Base-by-base conservation (phyloP, 2,888 invertebrate species). In the Polyploca ridens region DNA sequence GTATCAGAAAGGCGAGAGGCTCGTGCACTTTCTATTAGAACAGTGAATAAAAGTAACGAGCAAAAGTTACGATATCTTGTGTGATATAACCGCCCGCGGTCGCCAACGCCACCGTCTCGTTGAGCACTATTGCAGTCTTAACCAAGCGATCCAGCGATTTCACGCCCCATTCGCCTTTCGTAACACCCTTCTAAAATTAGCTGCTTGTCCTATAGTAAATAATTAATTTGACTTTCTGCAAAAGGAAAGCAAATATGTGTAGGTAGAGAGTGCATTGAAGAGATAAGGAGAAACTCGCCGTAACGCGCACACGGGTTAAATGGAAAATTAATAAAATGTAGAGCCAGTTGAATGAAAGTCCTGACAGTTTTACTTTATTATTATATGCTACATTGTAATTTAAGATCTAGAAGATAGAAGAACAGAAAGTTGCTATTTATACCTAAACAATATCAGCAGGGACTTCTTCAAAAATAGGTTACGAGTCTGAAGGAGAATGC, bases 21-120 rank as follows among this genome's bases (percentile, higher is more conserved):
- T 84, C 76, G 84, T 81, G 82, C 83, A 90, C 92, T 92, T 92
- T 91, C 92, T 92, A 91, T 84, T 85, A 85, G 84, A 86, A 78
- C 85, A 84, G 83, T 81, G 77, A 81, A 86, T 85, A 86, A 87
- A 86, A 86, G 85, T 84, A 86, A 87, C 82, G 83, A 88, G 89
- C 88, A 87, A 87, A 87, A 91, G 89, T 89, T 89, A 88, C 90
- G 89, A 90, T 90, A 87, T 83, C 86, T 87, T 78, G 80, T 80
- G 86, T 91, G 91, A 91, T 90, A 91, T 91, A 91, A 91, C 84
- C 76, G 78, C 78, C 67, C 68, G 69, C 75, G 70, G 72, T 68
- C 76, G 82, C 78, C 35, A 27, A 27, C 76, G 68, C 69, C 67
- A 65, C 66, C 71, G 73, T 54, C 35, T 35, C 54, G 41, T 19